Base-by-base conservation (phyloP, 2,797 vertebrate species). In the Chelidonichthys spinosus region DNA sequence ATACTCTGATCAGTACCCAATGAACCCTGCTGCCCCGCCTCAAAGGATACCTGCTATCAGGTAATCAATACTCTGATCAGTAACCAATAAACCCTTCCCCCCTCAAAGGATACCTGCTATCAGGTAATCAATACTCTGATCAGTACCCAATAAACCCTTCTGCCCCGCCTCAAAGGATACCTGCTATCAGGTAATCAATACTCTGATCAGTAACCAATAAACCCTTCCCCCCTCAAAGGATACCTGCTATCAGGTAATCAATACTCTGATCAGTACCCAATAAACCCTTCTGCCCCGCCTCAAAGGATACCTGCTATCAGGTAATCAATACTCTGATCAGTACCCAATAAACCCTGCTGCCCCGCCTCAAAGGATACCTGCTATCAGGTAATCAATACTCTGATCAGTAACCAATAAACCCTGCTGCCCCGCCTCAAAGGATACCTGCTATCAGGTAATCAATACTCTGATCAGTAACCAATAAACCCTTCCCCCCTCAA, bases 301-400 rank as follows among this genome's bases (percentile, higher is more conserved):
- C 14, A 97, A 97, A 85, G 95, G 96, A 40, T 97, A 98, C 87
- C 95, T 98, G 85, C 94, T 95, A 77, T 96, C 96, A 92, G 97
- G 50, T 52, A 67, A 73, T 92, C 79, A 32, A 59, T 59, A 44
- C 0, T 43, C 58, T 46, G 42, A 61, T 70, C 56, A 8, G 25
- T 25, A 46, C 5, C 5, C 14, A 44, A 13, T 1, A 13, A 17
- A 43, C 11, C 13, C 42, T 3, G 4, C 42, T 46, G 44, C 14
- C 17, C 46, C 25, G 25, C 25, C 25, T 25, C 25, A 25, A 25
- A 25, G 25, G n/a, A 47, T 47, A 47, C 6, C 46, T 25, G 25
- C 44, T 5, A 10, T 37, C n/a, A 92, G 96, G 96, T 97, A 42
- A 11, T 42, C 40, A 53, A 53, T 53, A 52, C 50, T 0, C 25